These are phyloP conservation scores for Macrobrachium nipponense DNA, from an alignment of 1,140 invertebrate genomes.

Conservation along the genomic window DNA sequence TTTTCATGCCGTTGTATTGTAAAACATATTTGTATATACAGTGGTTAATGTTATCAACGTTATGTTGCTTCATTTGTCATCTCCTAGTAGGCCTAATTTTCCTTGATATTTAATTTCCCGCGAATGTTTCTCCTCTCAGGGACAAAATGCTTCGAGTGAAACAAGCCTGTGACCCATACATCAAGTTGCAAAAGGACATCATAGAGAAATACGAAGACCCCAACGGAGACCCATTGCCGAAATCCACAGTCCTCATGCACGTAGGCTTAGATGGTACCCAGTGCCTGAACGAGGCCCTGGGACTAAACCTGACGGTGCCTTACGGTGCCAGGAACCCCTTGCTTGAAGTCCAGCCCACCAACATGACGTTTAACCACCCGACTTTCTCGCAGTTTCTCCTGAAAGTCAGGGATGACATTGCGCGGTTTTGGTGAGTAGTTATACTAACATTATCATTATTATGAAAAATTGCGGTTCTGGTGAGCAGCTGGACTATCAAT, in stretches of 20 bases:
- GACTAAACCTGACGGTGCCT: no score
- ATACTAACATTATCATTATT: not conserved
- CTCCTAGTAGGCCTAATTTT: not conserved
- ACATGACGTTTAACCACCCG: not conserved
- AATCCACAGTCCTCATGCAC: not conserved
- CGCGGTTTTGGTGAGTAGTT: not conserved
- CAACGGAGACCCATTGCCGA: no score
- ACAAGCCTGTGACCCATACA: not conserved
- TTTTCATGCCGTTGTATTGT: no score
- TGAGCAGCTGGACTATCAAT: no score
- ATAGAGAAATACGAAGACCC: not conserved
- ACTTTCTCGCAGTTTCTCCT: slow-evolving; percentile 35
- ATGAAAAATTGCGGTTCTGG: no score
- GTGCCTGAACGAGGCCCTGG: no score
- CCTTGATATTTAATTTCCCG: not conserved
- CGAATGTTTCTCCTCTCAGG: not conserved
- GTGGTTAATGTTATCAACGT: no score
- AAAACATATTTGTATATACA: no score
- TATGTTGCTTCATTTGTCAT: no score
- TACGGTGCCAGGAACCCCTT: no score
- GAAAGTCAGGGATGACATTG: slow-evolving; percentile 11
- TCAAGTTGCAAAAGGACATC: not conserved
- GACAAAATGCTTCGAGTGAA: slow-evolving; percentile 28
- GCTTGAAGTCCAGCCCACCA: not conserved
- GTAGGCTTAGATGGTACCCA: not conserved